Conservation (phyloP, 2,797 vertebrate genomes). For the Micromesistius poutassou region DNA sequence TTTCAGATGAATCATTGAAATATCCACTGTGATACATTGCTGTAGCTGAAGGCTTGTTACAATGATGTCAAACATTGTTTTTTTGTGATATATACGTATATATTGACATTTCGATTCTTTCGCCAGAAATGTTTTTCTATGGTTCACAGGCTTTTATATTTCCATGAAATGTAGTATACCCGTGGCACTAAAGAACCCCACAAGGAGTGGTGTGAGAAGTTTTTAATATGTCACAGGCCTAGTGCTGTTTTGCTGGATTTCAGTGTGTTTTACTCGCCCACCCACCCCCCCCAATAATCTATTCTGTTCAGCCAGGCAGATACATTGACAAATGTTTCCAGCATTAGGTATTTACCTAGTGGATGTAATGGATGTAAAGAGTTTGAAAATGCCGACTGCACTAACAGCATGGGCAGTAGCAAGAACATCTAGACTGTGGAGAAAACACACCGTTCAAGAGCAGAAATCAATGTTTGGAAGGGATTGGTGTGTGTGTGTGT, state of each 20-base stretch:
- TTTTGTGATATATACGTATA: background rate
- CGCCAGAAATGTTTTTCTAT: conserved; percentile 38
- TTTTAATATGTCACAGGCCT: conserved; percentile 71
- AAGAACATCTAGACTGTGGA: conserved; percentile 65
- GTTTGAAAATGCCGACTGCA: conserved; percentile 73
- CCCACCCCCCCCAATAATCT: conserved; percentile 69
- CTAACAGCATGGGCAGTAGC: conserved; percentile 71
- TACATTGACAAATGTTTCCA: conserved; percentile 80
- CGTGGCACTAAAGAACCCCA: conserved; percentile 11
- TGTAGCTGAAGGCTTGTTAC: conserved; percentile 4
- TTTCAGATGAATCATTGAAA: background rate
- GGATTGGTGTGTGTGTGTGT: conserved; percentile 34
- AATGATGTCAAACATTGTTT: conserved; percentile 1
- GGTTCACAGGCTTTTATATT: conserved; percentile 47
- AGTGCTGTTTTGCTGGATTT: conserved; percentile 74
- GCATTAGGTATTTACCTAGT: conserved; percentile 80
- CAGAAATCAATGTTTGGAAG: conserved; percentile 64
- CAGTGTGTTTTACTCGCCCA: conserved; percentile 72
- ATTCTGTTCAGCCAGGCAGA: conserved; percentile 78
- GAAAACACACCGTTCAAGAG: conserved; percentile 65
- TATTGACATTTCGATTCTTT: conserved; percentile 40
- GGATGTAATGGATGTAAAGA: conserved; percentile 79
- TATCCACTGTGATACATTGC: background rate
- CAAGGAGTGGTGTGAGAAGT: conserved; percentile 4
- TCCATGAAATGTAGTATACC: conserved; percentile 56